These are phyloP conservation scores for Dryococelus australis DNA, from an alignment of 2,888 invertebrate genomes.

Conservation along the genomic window DNA sequence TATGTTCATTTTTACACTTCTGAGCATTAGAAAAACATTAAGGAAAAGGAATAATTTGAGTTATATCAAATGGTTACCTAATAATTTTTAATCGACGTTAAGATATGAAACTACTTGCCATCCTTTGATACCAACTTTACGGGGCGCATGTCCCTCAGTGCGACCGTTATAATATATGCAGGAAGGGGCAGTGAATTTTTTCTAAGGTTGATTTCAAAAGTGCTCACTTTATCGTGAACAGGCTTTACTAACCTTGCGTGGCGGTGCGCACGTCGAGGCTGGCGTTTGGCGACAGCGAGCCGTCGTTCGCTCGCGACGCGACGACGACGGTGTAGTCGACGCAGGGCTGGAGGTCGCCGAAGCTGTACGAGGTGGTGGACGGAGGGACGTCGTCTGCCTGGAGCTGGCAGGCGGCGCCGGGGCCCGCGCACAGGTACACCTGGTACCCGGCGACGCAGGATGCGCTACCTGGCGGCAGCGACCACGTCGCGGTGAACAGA, in stretches of 20 bases:
- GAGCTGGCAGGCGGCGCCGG: neutral
- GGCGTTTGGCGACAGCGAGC: neutral
- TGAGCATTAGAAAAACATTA: no score
- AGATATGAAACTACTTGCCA: no score
- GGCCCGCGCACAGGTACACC: neutral
- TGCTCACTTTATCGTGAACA: no score
- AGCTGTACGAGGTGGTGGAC: neutral
- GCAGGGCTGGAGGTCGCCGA: neutral
- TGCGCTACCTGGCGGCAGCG: neutral
- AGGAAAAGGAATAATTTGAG: no score
- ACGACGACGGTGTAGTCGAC: neutral
- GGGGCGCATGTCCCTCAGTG: no score
- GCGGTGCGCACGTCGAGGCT: neutral
- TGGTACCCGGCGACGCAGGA: neutral
- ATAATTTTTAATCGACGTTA: no score
- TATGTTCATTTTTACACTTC: no score
- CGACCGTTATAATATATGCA: no score
- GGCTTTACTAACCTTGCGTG: neutral
- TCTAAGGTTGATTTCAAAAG: no score
- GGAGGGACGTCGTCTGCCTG: neutral
- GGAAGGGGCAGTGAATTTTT: no score
- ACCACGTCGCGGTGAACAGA: neutral
- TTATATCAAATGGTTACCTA: no score
- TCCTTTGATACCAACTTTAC: no score
- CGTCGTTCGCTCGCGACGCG: neutral